These are phyloP conservation scores for Dinothrombium tinctorium DNA, from an alignment of 1,140 invertebrate species.

Conservation along the genomic window DNA sequence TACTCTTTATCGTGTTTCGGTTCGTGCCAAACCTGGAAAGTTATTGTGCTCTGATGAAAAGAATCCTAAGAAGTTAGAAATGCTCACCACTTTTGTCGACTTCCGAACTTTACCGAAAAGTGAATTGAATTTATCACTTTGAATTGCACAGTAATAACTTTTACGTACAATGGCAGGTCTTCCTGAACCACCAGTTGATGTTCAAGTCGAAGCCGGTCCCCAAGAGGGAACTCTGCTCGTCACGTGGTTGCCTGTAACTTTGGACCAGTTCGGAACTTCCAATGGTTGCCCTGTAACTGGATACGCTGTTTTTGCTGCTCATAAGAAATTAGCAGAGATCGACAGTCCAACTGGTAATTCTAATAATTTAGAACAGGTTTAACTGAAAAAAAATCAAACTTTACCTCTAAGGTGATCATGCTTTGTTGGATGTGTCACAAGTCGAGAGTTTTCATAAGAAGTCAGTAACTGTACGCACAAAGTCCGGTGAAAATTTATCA, in stretches of 20 bases:
- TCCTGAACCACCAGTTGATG: constrained; percentile 88
- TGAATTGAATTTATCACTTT: constrained; percentile 15
- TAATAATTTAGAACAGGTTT: background rate
- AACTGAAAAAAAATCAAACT: background rate
- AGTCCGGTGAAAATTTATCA: constrained; percentile 77
- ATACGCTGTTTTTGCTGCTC: constrained; percentile 92
- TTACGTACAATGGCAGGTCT: constrained; percentile 31
- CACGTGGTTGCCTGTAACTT: constrained; percentile 87
- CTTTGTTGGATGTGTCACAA: constrained; percentile 76
- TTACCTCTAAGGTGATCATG: constrained; percentile 52
- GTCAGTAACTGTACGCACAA: constrained; percentile 81
- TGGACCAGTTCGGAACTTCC: constrained; percentile 45
- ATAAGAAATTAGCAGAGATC: constrained; percentile 87
- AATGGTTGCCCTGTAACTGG: constrained; percentile 57
- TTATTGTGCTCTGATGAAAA: constrained; percentile 36
- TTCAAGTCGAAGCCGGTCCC: constrained; percentile 88
- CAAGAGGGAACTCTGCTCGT: constrained; percentile 92
- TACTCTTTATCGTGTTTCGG: constrained; percentile 82
- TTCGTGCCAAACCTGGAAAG: constrained; percentile 53
- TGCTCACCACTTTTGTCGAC: constrained; percentile 59
- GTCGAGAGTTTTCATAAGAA: constrained; percentile 61
- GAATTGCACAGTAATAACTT: constrained; percentile 1
- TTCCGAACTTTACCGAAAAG: constrained; percentile 88
- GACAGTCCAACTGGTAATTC: constrained; percentile 77
- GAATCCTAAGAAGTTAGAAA: constrained; percentile 37